These are phyloP conservation scores for Myotis davidii DNA, from an alignment of 2,113 vertebrate species.

Conservation along the genomic window DNA sequence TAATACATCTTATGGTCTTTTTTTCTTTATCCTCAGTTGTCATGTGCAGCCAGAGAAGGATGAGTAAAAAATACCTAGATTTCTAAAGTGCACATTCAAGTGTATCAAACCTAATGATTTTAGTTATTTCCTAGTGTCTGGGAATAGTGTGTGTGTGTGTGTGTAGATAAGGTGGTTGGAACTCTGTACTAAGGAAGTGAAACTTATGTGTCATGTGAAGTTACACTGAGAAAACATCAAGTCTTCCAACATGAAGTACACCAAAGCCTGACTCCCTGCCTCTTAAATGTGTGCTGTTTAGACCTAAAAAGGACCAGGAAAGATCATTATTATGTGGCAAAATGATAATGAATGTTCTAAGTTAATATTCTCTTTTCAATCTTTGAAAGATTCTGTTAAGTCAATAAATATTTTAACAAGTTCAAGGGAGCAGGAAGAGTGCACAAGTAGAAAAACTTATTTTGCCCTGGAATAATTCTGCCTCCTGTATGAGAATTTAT, in stretches of 20 bases:
- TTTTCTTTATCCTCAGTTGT: background rate
- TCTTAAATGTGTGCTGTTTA: background rate
- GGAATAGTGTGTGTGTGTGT: too few species aligned
- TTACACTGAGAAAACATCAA: background rate
- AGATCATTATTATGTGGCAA: background rate
- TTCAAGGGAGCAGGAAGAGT: background rate
- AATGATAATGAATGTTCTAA: slow-evolving; percentile 29
- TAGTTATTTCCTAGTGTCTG: background rate
- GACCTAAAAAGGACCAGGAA: background rate
- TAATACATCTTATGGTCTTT: background rate
- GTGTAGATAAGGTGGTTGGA: background rate
- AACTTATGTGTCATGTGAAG: background rate
- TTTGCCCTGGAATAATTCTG: background rate
- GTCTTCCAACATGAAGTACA: background rate
- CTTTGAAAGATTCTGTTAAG: slow-evolving; percentile 40
- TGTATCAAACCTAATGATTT: background rate
- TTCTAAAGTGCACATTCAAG: background rate
- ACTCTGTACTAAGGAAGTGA: background rate
- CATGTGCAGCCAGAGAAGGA: background rate
- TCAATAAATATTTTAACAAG: background rate
- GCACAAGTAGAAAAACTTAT: background rate
- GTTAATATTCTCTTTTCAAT: background rate
- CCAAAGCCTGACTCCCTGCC: background rate
- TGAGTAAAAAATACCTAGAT: background rate
- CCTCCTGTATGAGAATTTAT: background rate